Conservation (phyloP, 1,140 invertebrate species). For the Mesaphorura yosii region DNA sequence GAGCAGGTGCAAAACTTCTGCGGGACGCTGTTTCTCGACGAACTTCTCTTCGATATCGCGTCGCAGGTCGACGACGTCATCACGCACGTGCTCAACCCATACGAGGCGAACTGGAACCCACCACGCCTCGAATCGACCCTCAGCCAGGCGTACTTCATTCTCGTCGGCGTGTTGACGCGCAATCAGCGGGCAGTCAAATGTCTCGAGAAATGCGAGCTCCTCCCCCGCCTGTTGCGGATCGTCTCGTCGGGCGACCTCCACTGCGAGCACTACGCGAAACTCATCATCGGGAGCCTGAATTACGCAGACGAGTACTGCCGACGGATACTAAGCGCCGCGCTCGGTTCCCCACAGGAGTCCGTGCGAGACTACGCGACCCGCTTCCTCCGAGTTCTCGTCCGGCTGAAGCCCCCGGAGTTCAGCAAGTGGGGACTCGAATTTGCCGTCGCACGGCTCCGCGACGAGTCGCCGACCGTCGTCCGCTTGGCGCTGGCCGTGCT, state of each 20-base stretch:
- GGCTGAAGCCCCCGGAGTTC: slow-evolving; percentile 55
- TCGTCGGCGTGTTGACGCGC: slow-evolving; percentile 73
- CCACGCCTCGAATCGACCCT: slow-evolving; percentile 73
- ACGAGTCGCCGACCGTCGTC: slow-evolving; percentile 60
- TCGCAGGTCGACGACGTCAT: slow-evolving; percentile 58
- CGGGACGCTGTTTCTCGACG: slow-evolving; percentile 48
- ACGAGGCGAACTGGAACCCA: slow-evolving; percentile 79
- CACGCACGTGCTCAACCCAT: slow-evolving; percentile 53
- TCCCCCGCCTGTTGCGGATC: slow-evolving; percentile 65
- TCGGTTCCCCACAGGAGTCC: slow-evolving; percentile 46
- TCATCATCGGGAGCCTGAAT: slow-evolving; percentile 78
- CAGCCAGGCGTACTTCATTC: slow-evolving; percentile 86
- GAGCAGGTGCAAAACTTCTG: slow-evolving; percentile 44
- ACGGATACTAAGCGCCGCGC: slow-evolving; percentile 38
- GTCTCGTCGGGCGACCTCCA: slow-evolving; percentile 68
- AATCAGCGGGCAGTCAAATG: slow-evolving; percentile 56
- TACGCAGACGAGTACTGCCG: slow-evolving; percentile 63
- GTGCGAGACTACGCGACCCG: slow-evolving; percentile 79
- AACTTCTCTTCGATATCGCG: slow-evolving; percentile 68
- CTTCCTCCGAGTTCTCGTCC: slow-evolving; percentile 70
- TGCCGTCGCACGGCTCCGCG: slow-evolving; percentile 66
- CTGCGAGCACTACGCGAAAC: slow-evolving; percentile 82
- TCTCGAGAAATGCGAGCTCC: slow-evolving; percentile 63
- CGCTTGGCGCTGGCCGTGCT: slow-evolving; percentile 65
- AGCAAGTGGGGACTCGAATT: slow-evolving; percentile 70